Percentiles rank a stretch among this genome's conserved stretches.
Conservation (phyloP, 2,797 vertebrate species). For the Fratercula arctica region DNA sequence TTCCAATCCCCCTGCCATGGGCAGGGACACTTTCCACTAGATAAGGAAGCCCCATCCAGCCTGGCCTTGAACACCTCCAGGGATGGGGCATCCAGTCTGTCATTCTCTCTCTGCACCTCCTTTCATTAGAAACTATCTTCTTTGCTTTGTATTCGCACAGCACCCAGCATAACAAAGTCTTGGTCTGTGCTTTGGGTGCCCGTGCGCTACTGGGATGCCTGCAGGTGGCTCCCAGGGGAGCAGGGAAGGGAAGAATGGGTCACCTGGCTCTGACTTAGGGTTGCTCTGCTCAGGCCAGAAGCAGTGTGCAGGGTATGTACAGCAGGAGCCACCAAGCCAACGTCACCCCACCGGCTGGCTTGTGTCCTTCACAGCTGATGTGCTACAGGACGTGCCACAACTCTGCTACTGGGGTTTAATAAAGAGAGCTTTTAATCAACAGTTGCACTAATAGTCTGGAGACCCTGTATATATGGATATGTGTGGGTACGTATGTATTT, state of each 20-base stretch:
- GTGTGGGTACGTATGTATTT: not conserved
- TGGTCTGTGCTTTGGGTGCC: not conserved
- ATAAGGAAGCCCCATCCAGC: not conserved
- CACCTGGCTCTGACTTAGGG: not conserved
- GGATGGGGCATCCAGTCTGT: not conserved
- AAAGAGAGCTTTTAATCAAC: not conserved
- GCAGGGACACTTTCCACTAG: not conserved
- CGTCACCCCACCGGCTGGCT: not conserved
- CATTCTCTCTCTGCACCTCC: not conserved
- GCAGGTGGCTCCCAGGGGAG: rapidly evolving
- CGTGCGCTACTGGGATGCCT: rapidly evolving
- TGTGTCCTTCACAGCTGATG: not conserved
- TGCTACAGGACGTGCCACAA: not conserved
- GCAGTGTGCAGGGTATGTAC: rapidly evolving
- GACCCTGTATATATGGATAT: too few species aligned
- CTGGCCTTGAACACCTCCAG: not conserved
- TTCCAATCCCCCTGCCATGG: not conserved
- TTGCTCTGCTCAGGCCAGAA: not conserved
- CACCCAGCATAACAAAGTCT: rapidly evolving
- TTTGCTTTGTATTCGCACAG: not conserved
- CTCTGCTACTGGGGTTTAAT: not conserved
- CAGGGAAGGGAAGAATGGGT: not conserved
- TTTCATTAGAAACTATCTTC: not conserved
- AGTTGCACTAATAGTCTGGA: not conserved
- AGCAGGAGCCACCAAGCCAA: not conserved